Conservation (phyloP, 2,888 invertebrate genomes). For the Acrobasis consociella region DNA sequence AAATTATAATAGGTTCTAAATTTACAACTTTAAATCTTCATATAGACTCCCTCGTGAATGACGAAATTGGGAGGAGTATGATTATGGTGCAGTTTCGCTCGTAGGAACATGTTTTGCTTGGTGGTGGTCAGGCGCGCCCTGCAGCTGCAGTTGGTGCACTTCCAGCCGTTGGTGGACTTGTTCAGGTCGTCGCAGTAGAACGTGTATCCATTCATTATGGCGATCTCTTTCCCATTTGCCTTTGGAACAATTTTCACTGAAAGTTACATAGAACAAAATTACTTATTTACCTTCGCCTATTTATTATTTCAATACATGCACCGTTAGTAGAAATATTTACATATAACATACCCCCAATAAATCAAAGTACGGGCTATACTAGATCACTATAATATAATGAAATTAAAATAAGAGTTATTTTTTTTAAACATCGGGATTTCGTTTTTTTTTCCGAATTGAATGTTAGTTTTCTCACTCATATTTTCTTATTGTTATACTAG, state of each 20-base stretch:
- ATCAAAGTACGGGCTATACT: no score
- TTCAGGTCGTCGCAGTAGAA: neutral
- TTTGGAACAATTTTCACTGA: neutral
- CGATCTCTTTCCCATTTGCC: constrained; percentile 2
- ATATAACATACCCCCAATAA: no score
- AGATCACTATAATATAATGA: no score
- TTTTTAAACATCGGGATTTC: no score
- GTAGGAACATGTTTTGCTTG: constrained; percentile 23
- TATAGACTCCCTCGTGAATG: neutral
- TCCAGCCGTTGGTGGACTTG: constrained; percentile 4
- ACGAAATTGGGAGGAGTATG: constrained; percentile 8
- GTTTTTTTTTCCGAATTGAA: no score
- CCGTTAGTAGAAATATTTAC: no score
- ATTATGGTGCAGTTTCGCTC: constrained; percentile 32
- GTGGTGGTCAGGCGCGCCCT: constrained; percentile 25
- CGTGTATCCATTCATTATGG: constrained; percentile 2
- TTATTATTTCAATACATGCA: no score
- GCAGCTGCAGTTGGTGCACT: constrained; percentile 27
- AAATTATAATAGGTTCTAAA: no score
- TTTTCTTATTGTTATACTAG: no score
- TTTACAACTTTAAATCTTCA: neutral
- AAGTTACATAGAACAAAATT: neutral
- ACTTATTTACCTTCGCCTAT: no score
- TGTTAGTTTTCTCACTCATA: no score
- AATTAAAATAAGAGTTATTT: no score